Base-by-base conservation (phyloP, 2,888 invertebrate genomes). In the Clepsis dumicolana region DNA sequence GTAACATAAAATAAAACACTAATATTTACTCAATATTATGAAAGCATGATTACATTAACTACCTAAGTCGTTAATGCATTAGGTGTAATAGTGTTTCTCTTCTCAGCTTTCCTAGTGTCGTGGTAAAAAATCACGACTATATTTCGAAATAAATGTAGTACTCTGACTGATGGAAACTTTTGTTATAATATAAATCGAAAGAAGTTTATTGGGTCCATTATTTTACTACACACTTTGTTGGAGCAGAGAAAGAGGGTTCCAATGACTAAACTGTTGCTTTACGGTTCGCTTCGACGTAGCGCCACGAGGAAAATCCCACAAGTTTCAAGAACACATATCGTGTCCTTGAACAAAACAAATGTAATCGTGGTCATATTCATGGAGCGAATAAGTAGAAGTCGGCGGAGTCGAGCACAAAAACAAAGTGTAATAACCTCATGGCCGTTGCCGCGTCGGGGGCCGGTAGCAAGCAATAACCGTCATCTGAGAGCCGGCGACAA, bases 371-470 rank as follows among this genome's bases (percentile, higher is more conserved):
- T 70, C 65, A 69, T 64, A 64, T 64, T 65, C 62, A 50, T 68
- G 63, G 38, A 70, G 35, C 71, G 62, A 59, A 67, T 64, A 70
- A 60, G 29, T 67, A 52, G 65, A 62, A 65, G 64, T 64, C 41
- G 59, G 54, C 21, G 48, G 64, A 64, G 60, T 57, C 21, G 67
- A 68, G 64, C 68, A 71, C 71, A 71, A 73, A 70, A 72, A 80
- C 78, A 77, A n/a, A 80, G 77, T 78, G 77, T 76, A 81, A 79
- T 75, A 78, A 81, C 75, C 78, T 81, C 77, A 73, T 77, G 75
- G 79, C 73, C 75, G 66, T 75, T 75, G 76, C 75, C 76, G 70
- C 73, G 74, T 74, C 61, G 71, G 74, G 69, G 77, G 75, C 77
- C 80, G 75, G 76, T 79, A 77, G 50, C 73, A 64, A 67, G 70